Evolutionary conservation across 2,888 invertebrate species (phyloP).

Genomic region (Mesoligia furuncula): DNA sequence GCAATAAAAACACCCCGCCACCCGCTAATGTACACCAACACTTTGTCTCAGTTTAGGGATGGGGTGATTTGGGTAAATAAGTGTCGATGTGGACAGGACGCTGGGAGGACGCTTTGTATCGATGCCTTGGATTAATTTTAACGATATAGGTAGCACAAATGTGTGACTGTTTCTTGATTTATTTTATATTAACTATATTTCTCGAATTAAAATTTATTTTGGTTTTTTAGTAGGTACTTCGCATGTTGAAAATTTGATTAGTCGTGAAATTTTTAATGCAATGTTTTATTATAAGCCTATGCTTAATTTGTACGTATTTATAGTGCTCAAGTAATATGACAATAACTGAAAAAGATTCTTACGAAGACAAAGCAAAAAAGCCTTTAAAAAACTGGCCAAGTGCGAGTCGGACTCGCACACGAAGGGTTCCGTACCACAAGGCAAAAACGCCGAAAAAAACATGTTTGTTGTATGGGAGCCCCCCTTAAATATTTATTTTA

Average conservation of each 20-base stretch:
- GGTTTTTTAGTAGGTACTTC: background rate
- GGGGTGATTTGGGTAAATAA: constrained; percentile 86
- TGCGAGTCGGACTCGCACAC: no score
- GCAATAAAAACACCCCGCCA: constrained; percentile 87
- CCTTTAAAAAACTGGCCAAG: no score
- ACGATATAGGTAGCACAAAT: background rate
- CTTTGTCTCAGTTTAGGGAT: constrained; percentile 86
- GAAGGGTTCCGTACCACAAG: no score
- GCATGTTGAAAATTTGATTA: background rate
- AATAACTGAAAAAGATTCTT: background rate
- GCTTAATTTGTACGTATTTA: background rate
- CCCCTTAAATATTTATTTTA: no score
- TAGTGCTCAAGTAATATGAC: background rate
- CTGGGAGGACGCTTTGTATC: constrained; percentile 55
- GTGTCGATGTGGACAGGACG: constrained; percentile 85
- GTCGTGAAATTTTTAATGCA: background rate
- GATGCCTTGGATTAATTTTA: constrained; percentile 51
- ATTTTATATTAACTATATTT: background rate
- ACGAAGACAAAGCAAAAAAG: background rate
- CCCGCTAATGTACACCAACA: constrained; percentile 88
- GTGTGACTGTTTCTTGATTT: background rate
- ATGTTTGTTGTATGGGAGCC: no score
- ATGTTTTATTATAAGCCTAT: background rate
- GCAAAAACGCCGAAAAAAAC: no score
- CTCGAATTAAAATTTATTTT: background rate